Conservation (phyloP, 2,888 invertebrate genomes). For the Achlya flavicornis region DNA sequence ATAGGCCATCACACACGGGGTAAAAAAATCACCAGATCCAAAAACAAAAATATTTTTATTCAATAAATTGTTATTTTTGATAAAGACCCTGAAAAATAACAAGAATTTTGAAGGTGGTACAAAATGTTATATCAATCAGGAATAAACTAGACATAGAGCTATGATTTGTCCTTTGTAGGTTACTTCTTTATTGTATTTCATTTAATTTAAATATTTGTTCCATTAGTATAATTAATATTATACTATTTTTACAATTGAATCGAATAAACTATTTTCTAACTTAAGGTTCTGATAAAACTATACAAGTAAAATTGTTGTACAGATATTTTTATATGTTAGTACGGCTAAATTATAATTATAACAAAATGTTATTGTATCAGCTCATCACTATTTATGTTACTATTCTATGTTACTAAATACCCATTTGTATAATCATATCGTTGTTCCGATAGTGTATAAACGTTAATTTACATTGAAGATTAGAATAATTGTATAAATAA, state of each 20-base stretch:
- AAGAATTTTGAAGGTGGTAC: no score
- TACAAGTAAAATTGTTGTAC: background rate
- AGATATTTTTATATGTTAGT: constrained; percentile 12
- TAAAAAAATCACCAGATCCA: constrained; percentile 16
- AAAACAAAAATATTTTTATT: background rate
- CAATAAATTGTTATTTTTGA: background rate
- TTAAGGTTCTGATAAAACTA: background rate
- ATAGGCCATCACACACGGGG: constrained; percentile 45
- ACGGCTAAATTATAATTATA: constrained; percentile 1
- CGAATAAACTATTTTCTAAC: background rate
- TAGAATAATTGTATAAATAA: constrained; percentile 12
- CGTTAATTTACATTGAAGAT: background rate
- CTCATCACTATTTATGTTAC: constrained; percentile 11
- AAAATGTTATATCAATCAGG: no score
- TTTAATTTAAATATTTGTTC: no score
- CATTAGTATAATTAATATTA: background rate
- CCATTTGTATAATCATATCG: background rate
- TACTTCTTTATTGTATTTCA: no score
- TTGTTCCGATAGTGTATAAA: background rate
- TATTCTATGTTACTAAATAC: background rate
- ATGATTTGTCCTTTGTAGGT: no score
- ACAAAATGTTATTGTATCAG: background rate
- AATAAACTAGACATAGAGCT: no score
- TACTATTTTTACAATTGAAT: no score
- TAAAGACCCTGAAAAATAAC: no score